Conservation (phyloP, 2,797 vertebrate species). For the Rhyacichthys aspro region DNA sequence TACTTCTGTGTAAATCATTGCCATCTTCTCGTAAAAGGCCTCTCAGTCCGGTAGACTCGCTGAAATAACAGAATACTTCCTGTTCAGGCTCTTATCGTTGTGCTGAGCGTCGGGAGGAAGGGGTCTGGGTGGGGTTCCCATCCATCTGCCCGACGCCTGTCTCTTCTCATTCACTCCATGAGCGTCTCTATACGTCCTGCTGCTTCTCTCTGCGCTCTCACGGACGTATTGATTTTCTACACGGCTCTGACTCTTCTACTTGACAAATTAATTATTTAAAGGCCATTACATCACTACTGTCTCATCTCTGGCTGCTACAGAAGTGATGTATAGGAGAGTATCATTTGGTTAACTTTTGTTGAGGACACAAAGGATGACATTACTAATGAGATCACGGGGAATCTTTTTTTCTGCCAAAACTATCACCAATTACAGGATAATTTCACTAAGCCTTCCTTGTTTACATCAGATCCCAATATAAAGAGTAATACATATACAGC, state of each 20-base stretch:
- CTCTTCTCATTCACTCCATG: constrained; percentile 29
- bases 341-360: constrained; percentile 8
- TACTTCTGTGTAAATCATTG: constrained; percentile 15
- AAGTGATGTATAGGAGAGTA: background rate
- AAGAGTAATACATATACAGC: too few relatives aligned
- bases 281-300: constrained; percentile 72
- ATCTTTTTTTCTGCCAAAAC: too few relatives aligned
- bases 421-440: too few relatives aligned
- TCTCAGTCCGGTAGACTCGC: constrained; percentile 21
- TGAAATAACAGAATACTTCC: constrained; percentile 63
- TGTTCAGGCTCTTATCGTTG: constrained; percentile 43
- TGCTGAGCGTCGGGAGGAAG: constrained; percentile 34
- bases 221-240: constrained; percentile 58
- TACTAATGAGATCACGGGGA: background rate
- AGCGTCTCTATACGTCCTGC: constrained; percentile 22
- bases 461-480: too few relatives aligned
- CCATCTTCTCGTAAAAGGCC: constrained; percentile 18
- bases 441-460: too few relatives aligned
- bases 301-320: constrained; percentile 30
- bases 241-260: constrained; percentile 66
- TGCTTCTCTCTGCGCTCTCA: constrained; percentile 24
- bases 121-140: constrained; percentile 64
- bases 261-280: constrained; percentile 79
- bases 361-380: background rate
- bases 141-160: constrained; percentile 54